A percentile compares a stretch with the other conserved stretches of the same genome.
Evolutionary conservation across 2,888 invertebrate genomes (phyloP).

Genomic region (Ichneumon xanthorius): DNA sequence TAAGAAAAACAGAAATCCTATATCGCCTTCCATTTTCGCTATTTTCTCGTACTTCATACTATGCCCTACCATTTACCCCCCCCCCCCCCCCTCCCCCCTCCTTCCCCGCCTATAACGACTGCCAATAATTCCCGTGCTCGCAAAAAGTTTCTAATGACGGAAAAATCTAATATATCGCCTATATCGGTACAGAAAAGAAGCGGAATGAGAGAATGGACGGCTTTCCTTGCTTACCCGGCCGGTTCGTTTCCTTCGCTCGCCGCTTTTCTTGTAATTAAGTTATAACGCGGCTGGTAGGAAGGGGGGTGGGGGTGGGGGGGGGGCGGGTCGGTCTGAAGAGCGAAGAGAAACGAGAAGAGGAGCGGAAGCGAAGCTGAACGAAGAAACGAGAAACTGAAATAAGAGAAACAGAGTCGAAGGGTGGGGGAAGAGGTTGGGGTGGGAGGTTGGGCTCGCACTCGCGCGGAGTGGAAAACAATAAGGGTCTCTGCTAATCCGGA

Average conservation of each 20-base stretch:
- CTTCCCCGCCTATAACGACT: background rate
- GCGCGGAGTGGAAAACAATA: conserved; percentile 84
- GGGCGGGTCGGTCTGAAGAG: conserved; percentile 17
- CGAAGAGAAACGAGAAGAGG: conserved; percentile 52
- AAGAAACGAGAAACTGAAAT: conserved; percentile 21
- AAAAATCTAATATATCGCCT: conserved; percentile 82
- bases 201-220: conserved; percentile 51
- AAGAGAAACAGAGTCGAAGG: conserved; percentile 27
- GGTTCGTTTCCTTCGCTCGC: conserved; percentile 68
- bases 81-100: background rate
- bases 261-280: conserved; percentile 84
- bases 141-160: conserved; percentile 82
- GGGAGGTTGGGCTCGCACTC: conserved; percentile 65
- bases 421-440: conserved; percentile 41
- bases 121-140: conserved; percentile 67
- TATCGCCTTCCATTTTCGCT: conserved; percentile 17
- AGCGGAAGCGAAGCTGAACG: conserved; percentile 25
- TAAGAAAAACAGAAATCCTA: conserved; percentile 45
- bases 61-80: background rate
- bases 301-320: conserved; percentile 54
- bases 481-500: conserved; percentile 82
- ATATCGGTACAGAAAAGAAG: conserved; percentile 38
- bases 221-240: conserved; percentile 59
- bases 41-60: background rate
- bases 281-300: conserved; percentile 75